Base-by-base conservation (phyloP, 2,888 invertebrate species). In the Nomada hirtipes region DNA sequence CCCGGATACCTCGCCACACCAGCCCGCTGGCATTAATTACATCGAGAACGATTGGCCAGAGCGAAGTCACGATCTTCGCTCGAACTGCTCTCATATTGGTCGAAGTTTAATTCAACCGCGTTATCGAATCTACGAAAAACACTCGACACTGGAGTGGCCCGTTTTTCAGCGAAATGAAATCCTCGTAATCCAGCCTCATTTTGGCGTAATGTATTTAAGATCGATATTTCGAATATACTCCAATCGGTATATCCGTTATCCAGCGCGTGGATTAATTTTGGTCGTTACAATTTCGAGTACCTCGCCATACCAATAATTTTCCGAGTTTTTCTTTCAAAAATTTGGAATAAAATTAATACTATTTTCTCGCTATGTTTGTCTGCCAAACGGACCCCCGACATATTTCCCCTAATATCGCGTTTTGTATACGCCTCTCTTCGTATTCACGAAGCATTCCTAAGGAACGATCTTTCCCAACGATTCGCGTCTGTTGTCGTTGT, bases 11-110 rank as follows among this genome's bases (percentile, higher is more conserved):
- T 72, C 36, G 69, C 69, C 82, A 57, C 76, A 64, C 67, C 64
- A 83, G 59, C 44, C 79, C 75, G 64, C 60, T 61, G 67, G 86
- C 87, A 86, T 90, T 90, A 90, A 90, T 90, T 89, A 86, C 87
- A 55, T 36, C 79, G 86, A 85, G 89, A 90, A 89, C 84, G 88
- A 89, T 86, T 86, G 85, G 83, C 80, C 83, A 55, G 63, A 61
- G 82, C 72, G 44, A 59, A 64, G 59, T 64, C 69, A 72, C 77
- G 79, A 77, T 82, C 72, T 79, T 77, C 23, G 67, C 53, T n/a
- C 42, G 20, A 15, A n/a, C 44, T 44, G 61, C 20, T 59, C 44
- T 52, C 67, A 20, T 70, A 60, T 55, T 67, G 70, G 76, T 42
- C 11, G 52, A 26, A 73, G 65, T 77, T 67, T 70, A 76, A 80